phyloP scores from a whole-genome alignment of 2,113 vertebrate genomes.

The Tiliqua scincoides region DNA sequence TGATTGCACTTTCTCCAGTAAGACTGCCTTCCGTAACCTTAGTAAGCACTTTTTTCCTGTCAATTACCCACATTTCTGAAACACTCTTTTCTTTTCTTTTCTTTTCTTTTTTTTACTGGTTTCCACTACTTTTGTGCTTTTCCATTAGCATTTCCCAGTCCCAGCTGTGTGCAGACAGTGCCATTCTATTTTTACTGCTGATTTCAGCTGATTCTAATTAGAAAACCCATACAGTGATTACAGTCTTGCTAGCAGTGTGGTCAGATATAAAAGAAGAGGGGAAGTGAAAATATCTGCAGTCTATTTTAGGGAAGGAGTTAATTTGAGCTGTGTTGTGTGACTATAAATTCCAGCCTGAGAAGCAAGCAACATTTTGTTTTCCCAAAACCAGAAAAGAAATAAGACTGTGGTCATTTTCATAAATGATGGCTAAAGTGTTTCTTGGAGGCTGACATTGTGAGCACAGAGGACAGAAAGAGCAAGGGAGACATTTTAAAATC shows the following conservation, averaged over 20 bases:
- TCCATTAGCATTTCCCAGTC: background rate
- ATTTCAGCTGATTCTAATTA: conserved; percentile 1
- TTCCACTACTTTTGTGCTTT: background rate
- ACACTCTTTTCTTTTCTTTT: background rate
- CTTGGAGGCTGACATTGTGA: too few species aligned
- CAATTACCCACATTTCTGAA: background rate
- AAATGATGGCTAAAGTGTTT: background rate
- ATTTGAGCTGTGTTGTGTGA: conserved; percentile 5
- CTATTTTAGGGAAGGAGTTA: conserved; percentile 26
- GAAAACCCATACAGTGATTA: background rate
- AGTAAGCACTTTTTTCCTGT: background rate
- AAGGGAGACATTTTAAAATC: background rate
- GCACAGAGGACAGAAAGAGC: too few species aligned
- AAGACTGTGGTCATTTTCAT: background rate
- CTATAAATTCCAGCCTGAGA: background rate
- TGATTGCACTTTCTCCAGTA: background rate
- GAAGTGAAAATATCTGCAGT: background rate
- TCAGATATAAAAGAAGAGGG: background rate
- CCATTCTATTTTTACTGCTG: conserved; percentile 9
- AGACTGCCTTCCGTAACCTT: background rate
- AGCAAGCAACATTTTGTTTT: background rate
- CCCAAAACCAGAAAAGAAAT: background rate
- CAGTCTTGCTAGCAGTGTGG: background rate
- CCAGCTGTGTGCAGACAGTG: background rate
- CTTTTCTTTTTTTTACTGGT: background rate